These are phyloP conservation scores for Lysiphlebus fabarum DNA, from an alignment of 1,140 invertebrate genomes.

Conservation along the genomic window DNA sequence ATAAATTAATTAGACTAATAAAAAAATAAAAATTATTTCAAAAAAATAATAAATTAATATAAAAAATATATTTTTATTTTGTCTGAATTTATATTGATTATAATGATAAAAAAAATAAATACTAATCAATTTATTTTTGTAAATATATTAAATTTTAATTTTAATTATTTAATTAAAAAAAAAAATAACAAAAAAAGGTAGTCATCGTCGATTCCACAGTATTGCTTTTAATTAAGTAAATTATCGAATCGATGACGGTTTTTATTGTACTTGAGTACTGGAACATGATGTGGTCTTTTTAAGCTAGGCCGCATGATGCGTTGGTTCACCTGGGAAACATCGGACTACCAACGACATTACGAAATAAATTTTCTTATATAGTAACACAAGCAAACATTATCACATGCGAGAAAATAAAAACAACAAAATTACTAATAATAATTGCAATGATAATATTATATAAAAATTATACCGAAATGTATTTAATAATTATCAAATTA, in stretches of 20 bases:
- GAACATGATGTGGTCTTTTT: constrained; percentile 35
- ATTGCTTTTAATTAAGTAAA: constrained; percentile 33
- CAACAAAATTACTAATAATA: not conserved
- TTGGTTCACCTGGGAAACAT: constrained; percentile 41
- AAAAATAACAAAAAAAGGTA: constrained; percentile 35
- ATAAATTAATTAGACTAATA: too few relatives aligned
- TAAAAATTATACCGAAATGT: constrained; percentile 14
- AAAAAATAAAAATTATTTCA: too few relatives aligned
- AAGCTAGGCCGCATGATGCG: constrained; percentile 37
- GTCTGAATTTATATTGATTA: not conserved
- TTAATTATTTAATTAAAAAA: constrained; percentile 1
- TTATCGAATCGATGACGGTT: constrained; percentile 37
- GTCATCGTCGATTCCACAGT: constrained; percentile 37
- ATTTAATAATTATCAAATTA: constrained; percentile 41
- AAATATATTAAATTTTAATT: too few relatives aligned
- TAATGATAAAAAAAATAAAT: not conserved
- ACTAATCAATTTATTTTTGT: too few relatives aligned
- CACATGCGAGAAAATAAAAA: not conserved
- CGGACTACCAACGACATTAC: constrained; percentile 31
- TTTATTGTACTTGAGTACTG: constrained; percentile 37
- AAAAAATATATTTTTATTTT: not conserved
- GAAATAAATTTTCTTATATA: not conserved
- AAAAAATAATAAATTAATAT: not conserved
- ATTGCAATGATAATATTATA: constrained; percentile 1
- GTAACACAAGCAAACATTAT: not conserved